These are phyloP conservation scores for Vombatus ursinus DNA, from an alignment of 2,113 vertebrate genomes.

Conservation along the genomic window DNA sequence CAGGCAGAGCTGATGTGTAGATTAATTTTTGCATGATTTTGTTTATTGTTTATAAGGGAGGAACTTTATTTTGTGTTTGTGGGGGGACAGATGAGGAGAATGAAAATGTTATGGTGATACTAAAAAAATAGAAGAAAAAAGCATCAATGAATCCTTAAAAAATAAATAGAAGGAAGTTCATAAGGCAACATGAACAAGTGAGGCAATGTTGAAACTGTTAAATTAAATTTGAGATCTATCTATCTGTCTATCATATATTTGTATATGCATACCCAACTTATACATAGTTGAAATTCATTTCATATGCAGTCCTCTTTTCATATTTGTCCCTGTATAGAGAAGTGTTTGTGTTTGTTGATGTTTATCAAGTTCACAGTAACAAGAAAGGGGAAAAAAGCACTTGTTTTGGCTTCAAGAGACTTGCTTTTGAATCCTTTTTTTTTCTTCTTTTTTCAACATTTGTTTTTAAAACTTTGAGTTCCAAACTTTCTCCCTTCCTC, in stretches of 20 bases:
- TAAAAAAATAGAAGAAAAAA: background rate
- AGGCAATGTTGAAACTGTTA: background rate
- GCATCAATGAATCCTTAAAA: background rate
- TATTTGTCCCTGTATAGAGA: background rate
- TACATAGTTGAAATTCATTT: background rate
- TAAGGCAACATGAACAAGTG: background rate
- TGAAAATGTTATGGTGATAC: background rate
- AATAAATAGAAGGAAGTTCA: background rate
- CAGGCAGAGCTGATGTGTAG: background rate
- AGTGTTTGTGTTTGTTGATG: background rate
- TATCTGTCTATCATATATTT: background rate
- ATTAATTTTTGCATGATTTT: background rate
- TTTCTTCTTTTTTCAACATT: too few species aligned
- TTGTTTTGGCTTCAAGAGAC: background rate
- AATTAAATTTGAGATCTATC: too few species aligned
- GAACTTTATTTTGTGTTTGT: background rate
- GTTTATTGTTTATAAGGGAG: background rate
- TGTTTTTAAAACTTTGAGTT: too few species aligned
- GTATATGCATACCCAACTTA: background rate
- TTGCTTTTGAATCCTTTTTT: background rate
- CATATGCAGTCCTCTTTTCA: background rate
- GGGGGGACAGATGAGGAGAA: background rate
- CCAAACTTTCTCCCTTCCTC: too few species aligned
- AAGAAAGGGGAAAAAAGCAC: background rate
- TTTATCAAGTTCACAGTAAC: background rate